These are phyloP conservation scores for Gortyna flavago DNA, from an alignment of 2,888 invertebrate species.

Conservation along the genomic window DNA sequence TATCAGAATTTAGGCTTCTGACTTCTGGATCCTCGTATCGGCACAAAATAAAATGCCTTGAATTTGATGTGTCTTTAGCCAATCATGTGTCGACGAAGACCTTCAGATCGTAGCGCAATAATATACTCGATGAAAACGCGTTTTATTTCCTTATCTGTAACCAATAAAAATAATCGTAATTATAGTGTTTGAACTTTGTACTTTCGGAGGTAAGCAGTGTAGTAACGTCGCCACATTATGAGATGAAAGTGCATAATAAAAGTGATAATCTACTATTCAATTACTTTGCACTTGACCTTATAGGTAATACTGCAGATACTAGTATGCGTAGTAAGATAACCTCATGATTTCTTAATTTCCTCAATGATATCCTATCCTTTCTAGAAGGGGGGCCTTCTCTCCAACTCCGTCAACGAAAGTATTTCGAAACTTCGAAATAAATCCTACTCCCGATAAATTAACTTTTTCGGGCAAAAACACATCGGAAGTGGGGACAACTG, in stretches of 20 bases:
- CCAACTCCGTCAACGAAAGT: background rate
- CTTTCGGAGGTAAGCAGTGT: conserved; percentile 1
- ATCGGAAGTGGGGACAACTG: too few relatives aligned
- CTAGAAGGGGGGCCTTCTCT: background rate
- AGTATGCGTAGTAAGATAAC: conserved; percentile 9
- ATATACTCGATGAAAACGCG: background rate
- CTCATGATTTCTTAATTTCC: conserved; percentile 2
- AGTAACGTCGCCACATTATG: background rate
- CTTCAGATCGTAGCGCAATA: background rate
- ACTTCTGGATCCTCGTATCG: background rate
- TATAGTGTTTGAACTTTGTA: conserved; percentile 11
- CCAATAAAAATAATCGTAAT: conserved; percentile 19
- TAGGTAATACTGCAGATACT: background rate
- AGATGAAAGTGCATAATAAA: background rate
- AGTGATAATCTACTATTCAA: conserved; percentile 1
- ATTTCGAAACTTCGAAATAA: background rate
- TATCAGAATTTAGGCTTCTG: background rate
- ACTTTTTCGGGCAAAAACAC: background rate
- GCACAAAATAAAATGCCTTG: background rate
- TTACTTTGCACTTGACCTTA: conserved; percentile 9
- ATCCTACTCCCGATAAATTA: background rate
- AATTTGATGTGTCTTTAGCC: background rate
- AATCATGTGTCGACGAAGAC: background rate
- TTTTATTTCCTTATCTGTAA: conserved; percentile 17
- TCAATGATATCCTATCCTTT: background rate